Percentiles rank a stretch among this genome's conserved stretches.
Conservation (phyloP, 2,797 vertebrate genomes). For the Sylvilagus floridanus region DNA sequence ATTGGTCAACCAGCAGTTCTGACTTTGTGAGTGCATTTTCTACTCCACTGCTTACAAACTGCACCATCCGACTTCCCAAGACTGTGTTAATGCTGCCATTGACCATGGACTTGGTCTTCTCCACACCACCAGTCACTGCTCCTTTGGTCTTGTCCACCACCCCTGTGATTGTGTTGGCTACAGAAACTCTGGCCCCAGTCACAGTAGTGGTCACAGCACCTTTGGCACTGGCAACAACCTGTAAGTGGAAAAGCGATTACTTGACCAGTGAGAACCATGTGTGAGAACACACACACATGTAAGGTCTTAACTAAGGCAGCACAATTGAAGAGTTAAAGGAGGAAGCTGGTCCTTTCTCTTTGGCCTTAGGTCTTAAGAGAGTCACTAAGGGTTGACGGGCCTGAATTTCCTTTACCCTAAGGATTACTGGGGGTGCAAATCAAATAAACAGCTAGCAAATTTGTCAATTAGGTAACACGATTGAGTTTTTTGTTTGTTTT, state of each 20-base stretch:
- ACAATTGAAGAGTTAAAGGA: neutral
- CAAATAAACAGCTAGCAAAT: neutral
- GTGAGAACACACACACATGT: neutral
- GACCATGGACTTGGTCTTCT: conserved; percentile 92
- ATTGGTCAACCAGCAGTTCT: conserved; percentile 94
- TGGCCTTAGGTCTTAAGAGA: neutral
- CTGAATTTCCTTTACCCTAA: neutral
- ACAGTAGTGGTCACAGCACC: conserved; percentile 90
- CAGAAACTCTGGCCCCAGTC: conserved; percentile 91
- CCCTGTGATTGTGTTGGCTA: conserved; percentile 90
- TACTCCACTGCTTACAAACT: conserved; percentile 91
- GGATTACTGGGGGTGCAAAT: neutral
- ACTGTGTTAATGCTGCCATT: conserved; percentile 92
- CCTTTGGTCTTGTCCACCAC: conserved; percentile 92
- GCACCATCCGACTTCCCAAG: conserved; percentile 91
- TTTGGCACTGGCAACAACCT: conserved; percentile 94
- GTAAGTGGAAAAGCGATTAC: neutral
- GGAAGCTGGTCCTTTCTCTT: neutral
- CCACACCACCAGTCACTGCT: conserved; percentile 91
- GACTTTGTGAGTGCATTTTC: conserved; percentile 93
- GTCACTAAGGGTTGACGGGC: neutral
- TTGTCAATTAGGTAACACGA: neutral
- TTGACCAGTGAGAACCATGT: neutral
- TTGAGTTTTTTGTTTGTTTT: neutral
- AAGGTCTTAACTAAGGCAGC: neutral